Conservation (phyloP, 2,888 invertebrate genomes). For the Dynastes tityus region DNA sequence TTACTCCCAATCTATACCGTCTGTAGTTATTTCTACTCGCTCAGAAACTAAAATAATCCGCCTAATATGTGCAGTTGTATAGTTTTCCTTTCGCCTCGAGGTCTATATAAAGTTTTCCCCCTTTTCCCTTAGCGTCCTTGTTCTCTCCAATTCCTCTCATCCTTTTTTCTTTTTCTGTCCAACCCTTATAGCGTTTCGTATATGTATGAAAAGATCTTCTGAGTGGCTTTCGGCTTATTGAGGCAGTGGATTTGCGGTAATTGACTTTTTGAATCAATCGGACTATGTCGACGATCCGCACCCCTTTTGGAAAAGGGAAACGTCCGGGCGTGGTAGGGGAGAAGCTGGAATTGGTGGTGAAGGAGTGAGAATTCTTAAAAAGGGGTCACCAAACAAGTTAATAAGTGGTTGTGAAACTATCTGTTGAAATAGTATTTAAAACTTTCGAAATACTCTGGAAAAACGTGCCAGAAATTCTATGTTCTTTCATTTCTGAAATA, state of each 20-base stretch:
- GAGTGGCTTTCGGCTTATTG: background rate
- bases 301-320: background rate
- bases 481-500: too few relatives aligned
- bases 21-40: conserved; percentile 7
- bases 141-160: too few relatives aligned
- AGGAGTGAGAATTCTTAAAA: too few relatives aligned
- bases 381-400: too few relatives aligned
- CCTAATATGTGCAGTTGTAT: background rate
- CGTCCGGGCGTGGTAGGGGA: too few relatives aligned
- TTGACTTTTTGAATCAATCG: conserved; percentile 43
- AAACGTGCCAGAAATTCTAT: too few relatives aligned
- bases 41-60: background rate
- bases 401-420: too few relatives aligned
- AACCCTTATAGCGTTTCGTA: too few relatives aligned
- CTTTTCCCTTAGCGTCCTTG: background rate
- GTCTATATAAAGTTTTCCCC: background rate
- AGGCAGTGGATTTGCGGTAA: conserved; percentile 31
- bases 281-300: conserved; percentile 3
- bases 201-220: background rate
- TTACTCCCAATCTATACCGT: background rate
- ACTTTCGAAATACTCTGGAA: too few relatives aligned
- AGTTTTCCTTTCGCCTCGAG: background rate
- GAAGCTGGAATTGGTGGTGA: too few relatives aligned
- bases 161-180: too few relatives aligned
- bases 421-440: too few relatives aligned